Percentiles rank a stretch among this genome's conserved stretches.
phyloP scores from a whole-genome alignment of 2,888 invertebrate species.

The Ennomos quercinarius region DNA sequence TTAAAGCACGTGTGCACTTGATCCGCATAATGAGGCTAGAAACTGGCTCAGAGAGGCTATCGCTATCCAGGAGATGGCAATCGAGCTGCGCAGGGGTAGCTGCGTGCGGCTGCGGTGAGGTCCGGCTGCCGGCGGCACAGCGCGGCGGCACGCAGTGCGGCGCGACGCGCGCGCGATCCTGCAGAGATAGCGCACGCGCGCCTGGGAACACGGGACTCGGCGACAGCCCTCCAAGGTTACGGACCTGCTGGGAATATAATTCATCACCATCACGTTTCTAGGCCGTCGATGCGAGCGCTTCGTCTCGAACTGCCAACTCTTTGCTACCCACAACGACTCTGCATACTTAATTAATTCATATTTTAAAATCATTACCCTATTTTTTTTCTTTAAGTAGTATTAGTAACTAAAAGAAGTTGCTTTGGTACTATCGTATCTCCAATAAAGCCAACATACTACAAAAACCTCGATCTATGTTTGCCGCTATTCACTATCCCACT shows the following conservation, averaged over 20 bases:
- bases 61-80: slow-evolving; percentile 21
- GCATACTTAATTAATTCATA: not conserved
- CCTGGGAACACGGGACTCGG: slow-evolving; percentile 39
- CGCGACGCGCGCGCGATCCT: slow-evolving; percentile 38
- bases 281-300: not conserved
- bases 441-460: not conserved
- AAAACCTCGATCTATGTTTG: not conserved
- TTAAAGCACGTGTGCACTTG: slow-evolving; percentile 8
- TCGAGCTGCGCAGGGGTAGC: slow-evolving; percentile 11
- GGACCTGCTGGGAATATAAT: slow-evolving; percentile 18
- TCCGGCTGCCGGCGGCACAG: slow-evolving; percentile 12
- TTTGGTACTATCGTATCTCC: not conserved
- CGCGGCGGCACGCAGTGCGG: slow-evolving; percentile 26
- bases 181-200: slow-evolving; percentile 47
- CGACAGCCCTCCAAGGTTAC: slow-evolving; percentile 22
- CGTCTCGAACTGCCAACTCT: too few species aligned
- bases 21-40: slow-evolving; percentile 17
- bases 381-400: too few species aligned
- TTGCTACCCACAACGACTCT: not conserved
- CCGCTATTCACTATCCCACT: slow-evolving; percentile 3
- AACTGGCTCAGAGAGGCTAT: slow-evolving; percentile 13
- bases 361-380: too few species aligned
- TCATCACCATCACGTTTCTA: slow-evolving; percentile 12
- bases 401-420: too few species aligned
- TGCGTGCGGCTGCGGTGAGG: slow-evolving; percentile 3